These are phyloP conservation scores for Drosophila macrospina DNA, from an alignment of 2,888 invertebrate genomes.

Conservation along the genomic window DNA sequence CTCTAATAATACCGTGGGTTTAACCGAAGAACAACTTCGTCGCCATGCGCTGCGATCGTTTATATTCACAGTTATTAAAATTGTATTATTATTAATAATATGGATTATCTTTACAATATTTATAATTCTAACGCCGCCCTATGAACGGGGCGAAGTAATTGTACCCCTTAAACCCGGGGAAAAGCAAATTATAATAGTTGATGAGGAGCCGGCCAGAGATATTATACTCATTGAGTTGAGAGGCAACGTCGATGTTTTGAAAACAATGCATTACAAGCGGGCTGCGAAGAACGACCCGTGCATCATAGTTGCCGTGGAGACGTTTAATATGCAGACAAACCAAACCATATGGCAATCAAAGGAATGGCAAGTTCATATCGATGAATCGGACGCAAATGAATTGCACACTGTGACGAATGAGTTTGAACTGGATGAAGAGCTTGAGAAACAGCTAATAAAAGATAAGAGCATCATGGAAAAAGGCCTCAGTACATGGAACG, in stretches of 20 bases:
- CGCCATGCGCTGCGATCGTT: not conserved
- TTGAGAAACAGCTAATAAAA: not conserved
- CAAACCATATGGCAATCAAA: not conserved
- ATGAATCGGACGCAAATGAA: not conserved
- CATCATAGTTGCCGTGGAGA: conserved; percentile 2
- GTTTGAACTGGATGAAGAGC: not conserved
- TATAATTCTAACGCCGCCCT: not conserved
- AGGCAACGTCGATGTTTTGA: conserved; percentile 2
- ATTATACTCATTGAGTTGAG: not conserved
- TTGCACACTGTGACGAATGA: not conserved
- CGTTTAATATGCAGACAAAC: not conserved
- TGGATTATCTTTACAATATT: not conserved
- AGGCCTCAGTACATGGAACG: not conserved
- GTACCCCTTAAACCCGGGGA: not conserved
- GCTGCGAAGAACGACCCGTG: too few relatives aligned
- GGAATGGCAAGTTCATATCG: not conserved
- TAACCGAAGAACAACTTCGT: conserved; percentile 1
- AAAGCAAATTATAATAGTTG: not conserved
- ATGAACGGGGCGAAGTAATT: not conserved
- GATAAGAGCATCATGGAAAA: not conserved
- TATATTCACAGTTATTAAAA: not conserved
- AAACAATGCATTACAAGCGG: not conserved
- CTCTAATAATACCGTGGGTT: not conserved
- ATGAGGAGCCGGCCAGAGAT: not conserved
- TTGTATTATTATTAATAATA: not conserved